Conservation (phyloP, 2,113 vertebrate genomes). For the Terrapene triunguis region DNA sequence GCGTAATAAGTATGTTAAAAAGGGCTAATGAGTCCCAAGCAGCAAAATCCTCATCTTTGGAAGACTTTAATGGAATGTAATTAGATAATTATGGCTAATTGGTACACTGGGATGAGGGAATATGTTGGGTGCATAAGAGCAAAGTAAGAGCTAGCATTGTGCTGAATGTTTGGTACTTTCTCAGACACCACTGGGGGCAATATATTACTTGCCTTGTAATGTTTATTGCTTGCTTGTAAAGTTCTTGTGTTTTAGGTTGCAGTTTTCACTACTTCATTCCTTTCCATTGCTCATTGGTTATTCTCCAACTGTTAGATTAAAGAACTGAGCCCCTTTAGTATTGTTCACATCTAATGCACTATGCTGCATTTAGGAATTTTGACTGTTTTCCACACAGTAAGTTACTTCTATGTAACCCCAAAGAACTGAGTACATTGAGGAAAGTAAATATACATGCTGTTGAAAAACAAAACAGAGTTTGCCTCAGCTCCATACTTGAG, state of each 20-base stretch:
- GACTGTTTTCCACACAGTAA: background rate
- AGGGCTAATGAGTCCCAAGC: constrained; percentile 64
- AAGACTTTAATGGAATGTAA: constrained; percentile 67
- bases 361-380: background rate
- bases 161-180: constrained; percentile 3
- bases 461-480: background rate
- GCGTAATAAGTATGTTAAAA: constrained; percentile 66
- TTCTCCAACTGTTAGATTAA: background rate
- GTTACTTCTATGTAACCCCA: no score
- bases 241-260: constrained; percentile 13
- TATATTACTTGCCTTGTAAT: constrained; percentile 19
- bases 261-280: constrained; percentile 39
- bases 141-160: background rate
- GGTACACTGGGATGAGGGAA: constrained; percentile 50
- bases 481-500: background rate
- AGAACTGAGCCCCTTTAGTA: background rate
- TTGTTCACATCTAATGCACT: background rate
- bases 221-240: constrained; percentile 20
- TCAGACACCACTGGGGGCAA: constrained; percentile 12
- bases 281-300: background rate
- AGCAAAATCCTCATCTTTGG: constrained; percentile 56
- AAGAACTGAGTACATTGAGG: background rate
- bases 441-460: background rate
- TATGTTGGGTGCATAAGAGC: background rate
- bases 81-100: constrained; percentile 78